phyloP scores from a whole-genome alignment of 2,888 invertebrate species.

The Yponomeuta plumbellus region DNA sequence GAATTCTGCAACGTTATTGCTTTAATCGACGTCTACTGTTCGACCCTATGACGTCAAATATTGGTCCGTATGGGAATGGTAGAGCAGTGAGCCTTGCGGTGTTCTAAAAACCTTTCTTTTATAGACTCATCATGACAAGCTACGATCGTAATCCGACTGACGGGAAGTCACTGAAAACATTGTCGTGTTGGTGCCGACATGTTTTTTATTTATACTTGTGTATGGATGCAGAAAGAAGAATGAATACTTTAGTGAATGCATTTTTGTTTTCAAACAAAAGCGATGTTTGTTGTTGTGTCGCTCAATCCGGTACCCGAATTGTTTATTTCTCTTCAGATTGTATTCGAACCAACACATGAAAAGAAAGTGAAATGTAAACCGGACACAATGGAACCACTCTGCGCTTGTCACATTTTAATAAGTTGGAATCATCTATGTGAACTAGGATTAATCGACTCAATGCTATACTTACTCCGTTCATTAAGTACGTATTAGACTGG shows the following conservation, averaged over 20 bases:
- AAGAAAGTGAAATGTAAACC: neutral
- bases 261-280: neutral
- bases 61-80: neutral
- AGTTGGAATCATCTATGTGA: neutral
- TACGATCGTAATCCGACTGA: neutral
- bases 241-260: neutral
- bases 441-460: neutral
- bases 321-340: neutral
- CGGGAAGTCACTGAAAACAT: neutral
- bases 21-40: neutral
- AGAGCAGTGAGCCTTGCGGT: neutral
- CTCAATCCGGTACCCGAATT: neutral
- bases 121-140: slow-evolving; percentile 2
- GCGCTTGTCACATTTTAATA: neutral
- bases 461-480: no score
- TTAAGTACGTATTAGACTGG: neutral
- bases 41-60: neutral
- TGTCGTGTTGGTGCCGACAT: neutral
- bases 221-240: neutral
- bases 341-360: neutral
- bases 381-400: neutral
- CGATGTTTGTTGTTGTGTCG: neutral
- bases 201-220: neutral
- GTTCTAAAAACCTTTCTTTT: slow-evolving; percentile 6
- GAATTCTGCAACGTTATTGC: neutral